Conservation (phyloP, 2,797 vertebrate genomes). For the Thunnus albacares region DNA sequence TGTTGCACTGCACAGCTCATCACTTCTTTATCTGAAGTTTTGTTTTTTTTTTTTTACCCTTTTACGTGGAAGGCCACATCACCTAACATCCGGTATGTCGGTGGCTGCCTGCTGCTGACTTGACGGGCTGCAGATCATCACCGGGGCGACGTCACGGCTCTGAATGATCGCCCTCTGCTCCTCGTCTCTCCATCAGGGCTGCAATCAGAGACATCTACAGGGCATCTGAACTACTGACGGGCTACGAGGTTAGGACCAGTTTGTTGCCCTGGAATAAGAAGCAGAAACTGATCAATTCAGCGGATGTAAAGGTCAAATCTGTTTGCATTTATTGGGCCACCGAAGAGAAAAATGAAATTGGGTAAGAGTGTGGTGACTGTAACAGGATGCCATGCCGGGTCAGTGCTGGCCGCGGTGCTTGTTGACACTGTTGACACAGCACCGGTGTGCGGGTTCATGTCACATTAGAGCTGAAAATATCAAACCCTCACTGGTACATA, state of each 20-base stretch:
- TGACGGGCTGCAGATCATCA: slow-evolving; percentile 56
- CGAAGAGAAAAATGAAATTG: slow-evolving; percentile 3
- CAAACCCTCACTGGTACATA: slow-evolving; percentile 38
- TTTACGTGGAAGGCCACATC: slow-evolving; percentile 56
- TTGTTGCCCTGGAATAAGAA: slow-evolving; percentile 43
- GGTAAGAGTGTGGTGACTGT: slow-evolving; percentile 31
- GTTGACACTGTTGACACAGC: slow-evolving; percentile 66
- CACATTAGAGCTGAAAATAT: slow-evolving; percentile 68
- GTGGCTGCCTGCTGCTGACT: slow-evolving; percentile 2
- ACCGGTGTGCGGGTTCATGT: slow-evolving; percentile 45
- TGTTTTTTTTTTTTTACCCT: not conserved
- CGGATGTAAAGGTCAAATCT: not conserved
- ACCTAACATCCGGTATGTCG: slow-evolving; percentile 19
- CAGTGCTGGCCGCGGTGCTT: slow-evolving; percentile 41
- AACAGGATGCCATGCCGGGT: slow-evolving; percentile 53
- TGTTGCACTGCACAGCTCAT: not conserved
- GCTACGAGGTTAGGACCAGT: slow-evolving; percentile 1
- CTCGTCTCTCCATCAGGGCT: slow-evolving; percentile 70
- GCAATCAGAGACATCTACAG: slow-evolving; percentile 78
- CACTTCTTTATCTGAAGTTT: not conserved
- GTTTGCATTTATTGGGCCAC: slow-evolving; percentile 7
- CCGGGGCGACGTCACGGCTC: slow-evolving; percentile 86
- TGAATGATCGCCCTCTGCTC: slow-evolving; percentile 81
- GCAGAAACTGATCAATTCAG: slow-evolving; percentile 18
- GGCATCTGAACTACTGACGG: slow-evolving; percentile 72